phyloP scores from a whole-genome alignment of 2,797 vertebrate genomes.

The Rhinella marina region DNA sequence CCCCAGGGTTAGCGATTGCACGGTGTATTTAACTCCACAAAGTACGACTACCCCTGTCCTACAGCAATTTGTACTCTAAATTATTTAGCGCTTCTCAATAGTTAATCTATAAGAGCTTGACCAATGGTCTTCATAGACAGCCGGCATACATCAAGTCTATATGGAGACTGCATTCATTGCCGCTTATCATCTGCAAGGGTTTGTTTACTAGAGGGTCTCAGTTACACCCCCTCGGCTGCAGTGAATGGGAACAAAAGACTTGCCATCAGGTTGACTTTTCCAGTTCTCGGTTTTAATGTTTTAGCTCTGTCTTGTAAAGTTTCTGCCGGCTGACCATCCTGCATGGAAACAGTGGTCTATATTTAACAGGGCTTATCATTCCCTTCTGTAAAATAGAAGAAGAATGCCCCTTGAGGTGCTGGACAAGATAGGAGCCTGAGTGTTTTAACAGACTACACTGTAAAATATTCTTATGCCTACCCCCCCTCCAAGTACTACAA shows the following conservation, averaged over 20 bases:
- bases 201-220: conserved; percentile 20
- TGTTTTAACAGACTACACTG: conserved; percentile 17
- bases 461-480: not conserved
- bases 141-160: not conserved
- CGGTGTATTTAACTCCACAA: conserved; percentile 30
- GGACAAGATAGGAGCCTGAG: not conserved
- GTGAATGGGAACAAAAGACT: conserved; percentile 30
- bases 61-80: conserved; percentile 37
- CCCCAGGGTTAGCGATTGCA: not conserved
- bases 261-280: not conserved
- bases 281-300: not conserved
- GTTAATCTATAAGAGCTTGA: conserved; percentile 25
- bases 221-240: conserved; percentile 17
- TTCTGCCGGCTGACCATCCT: not conserved
- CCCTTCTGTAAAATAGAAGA: not conserved
- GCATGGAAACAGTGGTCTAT: conserved; percentile 30
- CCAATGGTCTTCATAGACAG: not conserved
- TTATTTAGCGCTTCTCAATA: conserved; percentile 41
- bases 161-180: not conserved
- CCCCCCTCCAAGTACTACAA: not conserved
- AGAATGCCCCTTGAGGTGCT: not conserved
- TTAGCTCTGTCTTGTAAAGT: not conserved
- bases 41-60: not conserved
- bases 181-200: not conserved
- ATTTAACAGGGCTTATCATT: conserved; percentile 7